Conservation (phyloP, 1,140 invertebrate genomes). For the Caligus rogercresseyi region DNA sequence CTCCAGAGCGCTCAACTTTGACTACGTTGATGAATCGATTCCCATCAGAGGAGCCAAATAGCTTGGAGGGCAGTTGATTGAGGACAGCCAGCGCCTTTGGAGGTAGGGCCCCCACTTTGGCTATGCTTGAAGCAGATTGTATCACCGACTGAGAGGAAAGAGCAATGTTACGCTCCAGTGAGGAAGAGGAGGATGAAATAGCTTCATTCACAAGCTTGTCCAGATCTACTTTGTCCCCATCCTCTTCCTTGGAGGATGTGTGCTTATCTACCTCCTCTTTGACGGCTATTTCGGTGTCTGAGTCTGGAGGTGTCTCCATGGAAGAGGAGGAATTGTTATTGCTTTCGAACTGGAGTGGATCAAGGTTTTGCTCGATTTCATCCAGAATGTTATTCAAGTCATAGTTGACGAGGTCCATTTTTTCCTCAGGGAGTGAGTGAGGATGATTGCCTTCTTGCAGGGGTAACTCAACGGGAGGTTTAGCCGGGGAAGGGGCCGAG, state of each 20-base stretch:
- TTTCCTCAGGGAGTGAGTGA: not conserved
- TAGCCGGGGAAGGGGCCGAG: not conserved
- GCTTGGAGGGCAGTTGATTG: slow-evolving; percentile 2
- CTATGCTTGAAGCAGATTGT: slow-evolving; percentile 5
- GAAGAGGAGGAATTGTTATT: not conserved
- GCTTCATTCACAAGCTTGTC: not conserved
- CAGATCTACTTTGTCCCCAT: not conserved
- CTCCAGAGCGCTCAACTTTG: slow-evolving; percentile 10
- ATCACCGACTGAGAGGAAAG: not conserved
- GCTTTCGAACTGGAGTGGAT: not conserved
- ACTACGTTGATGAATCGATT: slow-evolving; percentile 12
- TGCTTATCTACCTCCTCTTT: not conserved
- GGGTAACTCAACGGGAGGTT: not conserved
- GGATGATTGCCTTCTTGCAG: not conserved
- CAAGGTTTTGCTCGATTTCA: slow-evolving; percentile 13
- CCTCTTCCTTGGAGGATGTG: not conserved
- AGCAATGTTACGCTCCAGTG: not conserved
- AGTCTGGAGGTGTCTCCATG: slow-evolving; percentile 14
- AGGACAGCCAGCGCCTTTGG: slow-evolving; percentile 11
- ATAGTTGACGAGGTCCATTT: slow-evolving; percentile 10
- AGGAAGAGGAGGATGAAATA: not conserved
- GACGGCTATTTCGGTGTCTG: not conserved
- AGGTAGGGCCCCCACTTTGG: slow-evolving; percentile 1
- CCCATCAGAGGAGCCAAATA: slow-evolving; percentile 2
- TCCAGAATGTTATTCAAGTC: slow-evolving; percentile 8